Evolutionary conservation across 2,113 vertebrate species (phyloP).

Genomic region (Lonchura striata): DNA sequence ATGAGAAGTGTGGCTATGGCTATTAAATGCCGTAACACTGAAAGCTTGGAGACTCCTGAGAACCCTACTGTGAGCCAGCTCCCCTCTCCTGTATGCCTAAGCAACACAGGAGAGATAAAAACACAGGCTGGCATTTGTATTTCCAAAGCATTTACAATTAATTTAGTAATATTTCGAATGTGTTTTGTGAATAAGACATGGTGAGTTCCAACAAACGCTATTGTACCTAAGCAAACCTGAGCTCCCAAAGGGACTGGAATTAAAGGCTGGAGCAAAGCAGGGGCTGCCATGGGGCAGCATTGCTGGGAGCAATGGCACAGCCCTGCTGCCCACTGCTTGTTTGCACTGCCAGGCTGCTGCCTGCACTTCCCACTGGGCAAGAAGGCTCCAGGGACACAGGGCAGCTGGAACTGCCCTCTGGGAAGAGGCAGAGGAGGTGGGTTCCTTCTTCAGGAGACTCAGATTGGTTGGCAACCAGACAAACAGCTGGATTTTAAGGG

Average conservation of each 20-base stretch:
- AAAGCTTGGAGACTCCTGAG: slow-evolving; percentile 6
- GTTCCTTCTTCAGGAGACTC: neutral
- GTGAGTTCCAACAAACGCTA: neutral
- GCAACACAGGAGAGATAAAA: neutral
- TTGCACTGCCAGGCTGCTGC: neutral
- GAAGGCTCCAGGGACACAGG: accelerated
- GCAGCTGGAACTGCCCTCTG: neutral
- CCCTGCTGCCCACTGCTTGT: neutral
- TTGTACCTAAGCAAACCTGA: neutral
- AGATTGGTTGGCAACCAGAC: neutral
- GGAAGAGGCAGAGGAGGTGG: neutral
- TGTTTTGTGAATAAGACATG: neutral
- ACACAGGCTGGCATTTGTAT: neutral
- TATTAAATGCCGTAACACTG: neutral
- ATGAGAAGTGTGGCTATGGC: neutral
- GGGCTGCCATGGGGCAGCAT: neutral
- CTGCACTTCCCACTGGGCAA: neutral
- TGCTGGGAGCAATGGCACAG: neutral
- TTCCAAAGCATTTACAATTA: slow-evolving; percentile 18
- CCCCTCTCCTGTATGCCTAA: neutral
- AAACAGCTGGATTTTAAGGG: neutral
- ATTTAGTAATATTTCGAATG: neutral
- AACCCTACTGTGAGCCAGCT: neutral
- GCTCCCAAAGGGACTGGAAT: neutral
- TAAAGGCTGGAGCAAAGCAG: neutral